phyloP scores from a whole-genome alignment of 2,113 vertebrate species.

The Ceuthmochares aereus region DNA sequence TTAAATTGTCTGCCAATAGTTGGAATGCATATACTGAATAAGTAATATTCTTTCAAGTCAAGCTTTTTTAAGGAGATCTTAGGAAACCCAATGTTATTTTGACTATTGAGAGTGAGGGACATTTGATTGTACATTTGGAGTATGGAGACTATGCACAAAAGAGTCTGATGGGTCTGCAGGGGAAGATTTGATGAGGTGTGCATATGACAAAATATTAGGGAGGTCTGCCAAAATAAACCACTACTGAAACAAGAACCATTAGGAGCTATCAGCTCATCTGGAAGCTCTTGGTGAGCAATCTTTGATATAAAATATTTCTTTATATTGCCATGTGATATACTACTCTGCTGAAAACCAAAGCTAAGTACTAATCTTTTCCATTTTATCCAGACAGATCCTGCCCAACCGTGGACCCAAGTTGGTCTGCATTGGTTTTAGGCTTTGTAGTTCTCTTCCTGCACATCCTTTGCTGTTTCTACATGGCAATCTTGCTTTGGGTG shows the following conservation, averaged over 20 bases:
- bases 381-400: background rate
- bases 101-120: background rate
- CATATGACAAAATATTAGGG: background rate
- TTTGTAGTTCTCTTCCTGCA: background rate
- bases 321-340: background rate
- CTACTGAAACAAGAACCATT: constrained; percentile 19
- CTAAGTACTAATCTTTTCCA: background rate
- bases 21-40: background rate
- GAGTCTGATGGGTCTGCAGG: constrained; percentile 16
- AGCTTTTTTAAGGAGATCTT: background rate
- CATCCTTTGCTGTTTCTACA: background rate
- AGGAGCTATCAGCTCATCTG: constrained; percentile 59
- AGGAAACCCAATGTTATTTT: constrained; percentile 8
- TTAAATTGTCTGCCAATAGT: background rate
- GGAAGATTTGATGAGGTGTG: constrained; percentile 53
- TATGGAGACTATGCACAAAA: background rate
- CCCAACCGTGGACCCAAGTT: background rate
- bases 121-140: constrained; percentile 12
- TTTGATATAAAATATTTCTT: constrained; percentile 28
- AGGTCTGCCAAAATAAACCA: constrained; percentile 36
- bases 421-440: background rate
- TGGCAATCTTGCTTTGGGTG: background rate
- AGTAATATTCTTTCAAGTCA: background rate
- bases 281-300: constrained; percentile 43
- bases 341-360: constrained; percentile 20